Percentiles rank a stretch among this genome's conserved stretches.
phyloP scores from a whole-genome alignment of 1,140 invertebrate species.

The Asobara japonica region DNA sequence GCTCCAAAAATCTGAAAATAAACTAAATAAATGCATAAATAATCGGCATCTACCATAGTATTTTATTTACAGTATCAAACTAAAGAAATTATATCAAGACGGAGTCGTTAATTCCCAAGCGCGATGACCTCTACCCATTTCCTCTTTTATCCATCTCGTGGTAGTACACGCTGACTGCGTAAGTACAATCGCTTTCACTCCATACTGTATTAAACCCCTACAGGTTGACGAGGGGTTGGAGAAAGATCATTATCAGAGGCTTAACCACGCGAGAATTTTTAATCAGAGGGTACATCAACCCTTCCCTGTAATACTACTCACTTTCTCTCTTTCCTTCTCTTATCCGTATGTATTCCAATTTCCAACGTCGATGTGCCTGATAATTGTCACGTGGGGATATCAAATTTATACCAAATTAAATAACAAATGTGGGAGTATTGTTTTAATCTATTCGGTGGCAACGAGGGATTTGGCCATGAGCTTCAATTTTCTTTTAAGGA shows the following conservation, averaged over 20 bases:
- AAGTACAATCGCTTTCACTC: slow-evolving; percentile 64
- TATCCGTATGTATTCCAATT: neutral
- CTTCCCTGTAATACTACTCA: slow-evolving; percentile 40
- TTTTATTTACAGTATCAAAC: neutral
- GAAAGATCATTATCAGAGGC: slow-evolving; percentile 68
- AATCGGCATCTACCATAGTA: no score
- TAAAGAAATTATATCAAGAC: neutral
- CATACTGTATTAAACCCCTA: slow-evolving; percentile 59
- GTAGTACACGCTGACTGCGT: slow-evolving; percentile 56
- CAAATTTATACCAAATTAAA: neutral
- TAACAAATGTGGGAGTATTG: neutral
- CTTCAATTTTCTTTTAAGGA: slow-evolving; percentile 62
- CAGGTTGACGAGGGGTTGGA: slow-evolving; percentile 53
- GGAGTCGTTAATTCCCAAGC: slow-evolving; percentile 53
- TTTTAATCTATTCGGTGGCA: neutral
- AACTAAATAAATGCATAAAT: no score
- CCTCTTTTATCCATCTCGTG: slow-evolving; percentile 45
- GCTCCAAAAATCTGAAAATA: no score
- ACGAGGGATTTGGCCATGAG: slow-evolving; percentile 40
- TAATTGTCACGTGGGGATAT: neutral
- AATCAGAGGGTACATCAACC: slow-evolving; percentile 67
- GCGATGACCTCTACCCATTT: slow-evolving; percentile 56
- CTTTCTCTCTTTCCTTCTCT: neutral
- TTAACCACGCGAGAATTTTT: slow-evolving; percentile 70
- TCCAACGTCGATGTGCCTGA: neutral